Evolutionary conservation across 1,140 invertebrate genomes (phyloP).

Genomic region (Linepithema humile): DNA sequence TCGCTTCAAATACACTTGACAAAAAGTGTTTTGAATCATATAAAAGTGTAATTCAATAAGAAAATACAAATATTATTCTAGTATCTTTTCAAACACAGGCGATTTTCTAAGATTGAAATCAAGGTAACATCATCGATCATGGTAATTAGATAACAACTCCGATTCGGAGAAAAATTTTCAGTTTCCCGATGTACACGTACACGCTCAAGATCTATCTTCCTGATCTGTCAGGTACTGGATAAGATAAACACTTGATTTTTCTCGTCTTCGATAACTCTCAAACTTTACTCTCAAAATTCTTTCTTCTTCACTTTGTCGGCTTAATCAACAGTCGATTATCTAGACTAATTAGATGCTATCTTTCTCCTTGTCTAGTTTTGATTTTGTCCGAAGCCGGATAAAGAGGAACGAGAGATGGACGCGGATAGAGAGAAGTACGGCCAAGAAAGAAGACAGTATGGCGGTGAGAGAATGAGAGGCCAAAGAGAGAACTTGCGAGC

Average conservation of each 20-base stretch:
- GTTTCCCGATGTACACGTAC: not conserved
- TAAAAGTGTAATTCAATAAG: too few species aligned
- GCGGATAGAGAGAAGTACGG: slow-evolving; percentile 54
- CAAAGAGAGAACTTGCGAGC: slow-evolving; percentile 44
- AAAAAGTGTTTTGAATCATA: too few species aligned
- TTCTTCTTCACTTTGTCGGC: too few species aligned
- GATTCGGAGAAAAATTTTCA: not conserved
- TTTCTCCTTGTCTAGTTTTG: slow-evolving; percentile 34
- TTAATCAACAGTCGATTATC: slow-evolving; percentile 56
- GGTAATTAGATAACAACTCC: not conserved
- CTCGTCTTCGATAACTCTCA: too few species aligned
- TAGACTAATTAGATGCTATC: slow-evolving; percentile 63
- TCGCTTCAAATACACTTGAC: too few species aligned
- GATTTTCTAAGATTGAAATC: not conserved
- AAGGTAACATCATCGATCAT: not conserved
- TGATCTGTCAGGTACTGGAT: too few species aligned
- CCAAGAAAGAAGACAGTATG: not conserved
- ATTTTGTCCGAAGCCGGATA: slow-evolving; percentile 8
- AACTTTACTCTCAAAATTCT: too few species aligned
- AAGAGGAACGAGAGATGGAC: slow-evolving; percentile 57
- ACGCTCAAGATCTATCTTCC: not conserved
- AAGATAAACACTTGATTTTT: too few species aligned
- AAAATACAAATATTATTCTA: not conserved
- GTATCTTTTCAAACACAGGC: not conserved
- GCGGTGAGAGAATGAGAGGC: not conserved